Evolutionary conservation across 1,140 invertebrate species (phyloP).

Genomic region (Trichonephila inaurata): DNA sequence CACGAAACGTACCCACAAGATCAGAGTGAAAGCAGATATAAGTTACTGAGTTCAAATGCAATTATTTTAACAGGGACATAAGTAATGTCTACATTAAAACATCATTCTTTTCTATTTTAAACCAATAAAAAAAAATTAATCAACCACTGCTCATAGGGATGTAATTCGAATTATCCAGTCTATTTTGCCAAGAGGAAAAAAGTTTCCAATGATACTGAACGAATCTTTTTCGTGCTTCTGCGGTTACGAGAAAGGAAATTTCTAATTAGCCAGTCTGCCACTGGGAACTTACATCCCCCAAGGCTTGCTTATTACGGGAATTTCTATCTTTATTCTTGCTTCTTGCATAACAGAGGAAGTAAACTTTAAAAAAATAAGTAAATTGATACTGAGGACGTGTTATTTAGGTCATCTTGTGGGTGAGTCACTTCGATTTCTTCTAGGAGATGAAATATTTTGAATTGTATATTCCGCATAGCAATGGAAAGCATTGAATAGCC

Average conservation of each 20-base stretch:
- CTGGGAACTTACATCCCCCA: not conserved
- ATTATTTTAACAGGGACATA: too few relatives aligned
- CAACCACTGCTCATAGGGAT: too few relatives aligned
- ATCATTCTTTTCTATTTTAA: too few relatives aligned
- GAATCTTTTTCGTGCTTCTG: not conserved
- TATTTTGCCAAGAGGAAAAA: not conserved
- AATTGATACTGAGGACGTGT: not conserved
- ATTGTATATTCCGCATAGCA: not conserved
- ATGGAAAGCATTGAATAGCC: not conserved
- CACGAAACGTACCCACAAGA: too few relatives aligned
- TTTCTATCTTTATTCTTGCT: not conserved
- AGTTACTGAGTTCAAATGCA: too few relatives aligned
- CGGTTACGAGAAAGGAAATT: conserved; percentile 4
- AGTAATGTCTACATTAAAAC: too few relatives aligned
- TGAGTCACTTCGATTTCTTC: conserved; percentile 40
- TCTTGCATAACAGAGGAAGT: conserved; percentile 18
- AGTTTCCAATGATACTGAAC: not conserved
- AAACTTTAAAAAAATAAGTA: not conserved
- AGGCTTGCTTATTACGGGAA: not conserved
- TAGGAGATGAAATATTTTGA: conserved; percentile 22
- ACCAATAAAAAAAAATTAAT: too few relatives aligned
- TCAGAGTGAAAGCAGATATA: too few relatives aligned
- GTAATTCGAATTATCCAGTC: not conserved
- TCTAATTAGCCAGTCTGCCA: not conserved
- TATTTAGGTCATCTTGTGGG: not conserved